Conservation (phyloP, 2,113 vertebrate genomes). For the Dipodomys stephensi region DNA sequence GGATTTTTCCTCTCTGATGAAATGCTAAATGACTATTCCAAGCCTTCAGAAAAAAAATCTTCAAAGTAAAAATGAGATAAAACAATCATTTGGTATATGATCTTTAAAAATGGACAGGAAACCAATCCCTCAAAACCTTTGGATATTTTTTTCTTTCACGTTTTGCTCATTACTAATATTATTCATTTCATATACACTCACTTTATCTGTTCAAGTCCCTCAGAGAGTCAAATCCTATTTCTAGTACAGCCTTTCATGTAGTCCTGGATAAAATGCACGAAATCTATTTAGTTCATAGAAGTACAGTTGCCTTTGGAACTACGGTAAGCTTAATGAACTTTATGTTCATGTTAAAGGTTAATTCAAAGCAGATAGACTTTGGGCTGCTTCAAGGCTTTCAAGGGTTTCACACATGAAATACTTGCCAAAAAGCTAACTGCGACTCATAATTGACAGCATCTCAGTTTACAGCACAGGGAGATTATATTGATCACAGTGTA, state of each 20-base stretch:
- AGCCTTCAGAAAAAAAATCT: constrained; percentile 33
- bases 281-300: constrained; percentile 62
- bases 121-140: constrained; percentile 31
- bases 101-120: constrained; percentile 61
- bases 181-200: constrained; percentile 58
- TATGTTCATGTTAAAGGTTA: constrained; percentile 52
- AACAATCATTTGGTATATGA: constrained; percentile 46
- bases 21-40: not conserved
- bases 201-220: constrained; percentile 56
- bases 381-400: constrained; percentile 3
- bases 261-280: constrained; percentile 70
- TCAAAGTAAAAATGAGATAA: constrained; percentile 65
- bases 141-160: constrained; percentile 64
- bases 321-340: constrained; percentile 61
- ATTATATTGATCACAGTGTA: constrained; percentile 39
- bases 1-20: not conserved
- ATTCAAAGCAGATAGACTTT: constrained; percentile 15
- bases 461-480: constrained; percentile 25
- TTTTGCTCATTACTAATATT: constrained; percentile 68
- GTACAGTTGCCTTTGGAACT: constrained; percentile 3
- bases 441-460: constrained; percentile 56
- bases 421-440: constrained; percentile 29
- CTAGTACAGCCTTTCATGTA: constrained; percentile 71
- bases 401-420: constrained; percentile 45
- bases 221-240: constrained; percentile 64